Percentiles rank a stretch among this genome's conserved stretches.
These are phyloP conservation scores for Camponotus vicinus DNA, from an alignment of 1,140 invertebrate species.

Conservation along the genomic window DNA sequence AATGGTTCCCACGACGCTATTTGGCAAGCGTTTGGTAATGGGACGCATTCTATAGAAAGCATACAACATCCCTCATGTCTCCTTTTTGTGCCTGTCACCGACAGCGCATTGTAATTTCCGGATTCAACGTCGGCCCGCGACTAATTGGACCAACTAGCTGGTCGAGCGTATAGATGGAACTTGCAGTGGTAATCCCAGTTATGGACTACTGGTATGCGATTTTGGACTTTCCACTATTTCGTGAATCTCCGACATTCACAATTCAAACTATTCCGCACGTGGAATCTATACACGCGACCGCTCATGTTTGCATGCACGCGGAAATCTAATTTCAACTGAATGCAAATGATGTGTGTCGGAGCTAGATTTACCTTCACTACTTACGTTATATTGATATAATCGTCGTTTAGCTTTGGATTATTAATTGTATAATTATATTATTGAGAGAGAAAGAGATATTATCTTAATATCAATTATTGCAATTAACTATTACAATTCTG, in stretches of 20 bases:
- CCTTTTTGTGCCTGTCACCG: conserved; percentile 58
- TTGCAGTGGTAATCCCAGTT: conserved; percentile 34
- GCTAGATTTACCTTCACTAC: background rate
- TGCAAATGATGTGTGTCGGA: conserved; percentile 26
- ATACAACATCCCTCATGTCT: background rate
- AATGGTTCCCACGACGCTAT: background rate
- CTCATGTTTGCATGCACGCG: conserved; percentile 11
- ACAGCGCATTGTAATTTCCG: conserved; percentile 72
- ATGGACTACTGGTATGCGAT: conserved; percentile 63
- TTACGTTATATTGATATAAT: conserved; percentile 9
- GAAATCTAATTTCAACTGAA: conserved; percentile 37
- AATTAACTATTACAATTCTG: background rate
- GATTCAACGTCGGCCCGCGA: conserved; percentile 49
- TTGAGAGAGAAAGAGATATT: background rate
- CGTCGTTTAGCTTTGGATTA: background rate
- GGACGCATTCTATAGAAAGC: background rate
- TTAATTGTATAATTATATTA: background rate
- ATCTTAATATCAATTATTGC: background rate
- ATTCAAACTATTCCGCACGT: conserved; percentile 12
- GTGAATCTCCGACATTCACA: conserved; percentile 46
- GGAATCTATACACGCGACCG: conserved; percentile 9
- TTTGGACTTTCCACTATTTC: conserved; percentile 59
- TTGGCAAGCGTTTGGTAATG: conserved; percentile 19
- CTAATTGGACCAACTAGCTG: conserved; percentile 66
- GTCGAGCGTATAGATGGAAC: conserved; percentile 29